Conservation (phyloP, 2,113 vertebrate species). For the Nerophis lumbriciformis region DNA sequence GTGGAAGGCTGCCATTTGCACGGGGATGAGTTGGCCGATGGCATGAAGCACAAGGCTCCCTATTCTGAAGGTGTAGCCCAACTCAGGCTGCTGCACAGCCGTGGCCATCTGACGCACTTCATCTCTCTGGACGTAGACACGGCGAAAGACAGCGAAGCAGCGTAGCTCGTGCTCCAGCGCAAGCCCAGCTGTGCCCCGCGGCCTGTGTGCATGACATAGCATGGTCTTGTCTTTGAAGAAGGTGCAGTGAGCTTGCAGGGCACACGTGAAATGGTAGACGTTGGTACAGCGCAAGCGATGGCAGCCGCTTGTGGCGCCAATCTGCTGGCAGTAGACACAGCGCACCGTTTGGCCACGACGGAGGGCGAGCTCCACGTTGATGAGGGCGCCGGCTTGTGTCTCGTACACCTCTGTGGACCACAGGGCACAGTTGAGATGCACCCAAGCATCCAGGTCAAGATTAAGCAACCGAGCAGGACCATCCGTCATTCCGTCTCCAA, state of each 20-base stretch:
- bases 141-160: constrained; percentile 91
- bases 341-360: constrained; percentile 85
- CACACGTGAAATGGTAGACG: constrained; percentile 97
- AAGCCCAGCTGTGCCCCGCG: constrained; percentile 73
- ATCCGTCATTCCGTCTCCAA: constrained; percentile 89
- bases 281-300: constrained; percentile 94
- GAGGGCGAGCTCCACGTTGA: constrained; percentile 91
- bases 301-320: constrained; percentile 91
- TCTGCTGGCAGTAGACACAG: constrained; percentile 91
- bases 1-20: constrained; percentile 89
- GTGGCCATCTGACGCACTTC: constrained; percentile 90
- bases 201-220: constrained; percentile 94
- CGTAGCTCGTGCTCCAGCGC: constrained; percentile 87
- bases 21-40: constrained; percentile 86
- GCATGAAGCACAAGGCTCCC: constrained; percentile 92
- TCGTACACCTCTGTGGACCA: constrained; percentile 98
- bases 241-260: constrained; percentile 94
- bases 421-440: constrained; percentile 95
- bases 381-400: constrained; percentile 97
- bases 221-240: constrained; percentile 99
- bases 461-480: constrained; percentile 93
- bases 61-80: constrained; percentile 91
- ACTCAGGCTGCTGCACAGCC: constrained; percentile 86
- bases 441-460: constrained; percentile 93
- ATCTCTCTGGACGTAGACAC: constrained; percentile 91